phyloP scores from a whole-genome alignment of 2,113 vertebrate genomes.

The Nothocercus julius region DNA sequence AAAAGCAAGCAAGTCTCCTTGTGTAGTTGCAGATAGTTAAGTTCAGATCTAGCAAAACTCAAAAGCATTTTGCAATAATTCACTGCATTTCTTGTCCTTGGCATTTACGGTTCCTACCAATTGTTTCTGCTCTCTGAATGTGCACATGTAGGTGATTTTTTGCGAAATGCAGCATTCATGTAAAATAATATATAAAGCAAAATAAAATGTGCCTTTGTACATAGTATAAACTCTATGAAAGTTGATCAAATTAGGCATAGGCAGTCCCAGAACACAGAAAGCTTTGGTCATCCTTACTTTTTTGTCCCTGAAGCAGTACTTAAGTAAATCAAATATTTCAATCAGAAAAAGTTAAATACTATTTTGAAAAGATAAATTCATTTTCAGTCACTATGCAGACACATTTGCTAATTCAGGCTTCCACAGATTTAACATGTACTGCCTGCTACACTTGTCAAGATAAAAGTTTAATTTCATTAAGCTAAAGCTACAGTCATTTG shows the following conservation, averaged over 20 bases:
- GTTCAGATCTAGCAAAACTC: neutral
- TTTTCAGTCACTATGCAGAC: neutral
- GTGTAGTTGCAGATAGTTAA: neutral
- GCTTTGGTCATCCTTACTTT: neutral
- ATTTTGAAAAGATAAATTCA: neutral
- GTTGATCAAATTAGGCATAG: neutral
- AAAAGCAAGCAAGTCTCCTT: neutral
- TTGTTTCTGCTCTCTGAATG: neutral
- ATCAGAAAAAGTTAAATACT: neutral
- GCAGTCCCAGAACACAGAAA: neutral
- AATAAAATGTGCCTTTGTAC: accelerated
- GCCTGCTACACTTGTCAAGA: neutral
- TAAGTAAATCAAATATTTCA: neutral
- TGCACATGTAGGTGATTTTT: neutral
- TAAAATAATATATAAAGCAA: neutral
- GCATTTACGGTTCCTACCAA: neutral
- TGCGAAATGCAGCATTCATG: neutral
- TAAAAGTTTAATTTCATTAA: neutral
- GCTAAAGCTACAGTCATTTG: neutral
- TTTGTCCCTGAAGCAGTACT: neutral
- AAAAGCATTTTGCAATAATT: neutral
- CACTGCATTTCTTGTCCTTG: neutral
- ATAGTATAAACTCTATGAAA: neutral
- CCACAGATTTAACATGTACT: neutral
- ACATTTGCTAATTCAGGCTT: neutral